Evolutionary conservation across 2,888 invertebrate species (phyloP).

Genomic region (Tenodera sinensis): DNA sequence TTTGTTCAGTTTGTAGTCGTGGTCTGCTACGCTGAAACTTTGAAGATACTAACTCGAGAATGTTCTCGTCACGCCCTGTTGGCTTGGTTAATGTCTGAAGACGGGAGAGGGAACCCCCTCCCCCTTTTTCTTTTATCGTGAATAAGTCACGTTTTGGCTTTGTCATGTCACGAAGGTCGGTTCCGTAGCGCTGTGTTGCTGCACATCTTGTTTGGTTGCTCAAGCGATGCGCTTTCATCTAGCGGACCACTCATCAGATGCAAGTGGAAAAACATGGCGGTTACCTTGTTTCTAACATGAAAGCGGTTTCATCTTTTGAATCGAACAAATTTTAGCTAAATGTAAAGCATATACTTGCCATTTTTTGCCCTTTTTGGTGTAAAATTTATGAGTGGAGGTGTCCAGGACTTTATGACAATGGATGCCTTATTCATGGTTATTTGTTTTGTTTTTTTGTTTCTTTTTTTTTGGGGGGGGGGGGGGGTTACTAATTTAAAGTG

Average conservation of each 20-base stretch:
- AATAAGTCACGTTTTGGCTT: constrained; percentile 10
- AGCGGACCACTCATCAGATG: background rate
- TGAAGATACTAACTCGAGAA: background rate
- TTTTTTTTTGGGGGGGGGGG: too few species aligned
- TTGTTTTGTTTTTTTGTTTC: too few species aligned
- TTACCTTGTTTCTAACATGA: too few species aligned
- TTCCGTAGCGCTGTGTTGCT: background rate
- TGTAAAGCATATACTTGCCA: too few species aligned
- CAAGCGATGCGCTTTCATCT: background rate
- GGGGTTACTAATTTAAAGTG: too few species aligned
- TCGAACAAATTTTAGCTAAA: too few species aligned
- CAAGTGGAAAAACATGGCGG: too few species aligned
- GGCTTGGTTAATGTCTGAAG: constrained; percentile 3
- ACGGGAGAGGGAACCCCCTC: background rate
- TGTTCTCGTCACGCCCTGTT: constrained; percentile 4
- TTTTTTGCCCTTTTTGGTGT: too few species aligned
- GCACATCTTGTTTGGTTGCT: background rate
- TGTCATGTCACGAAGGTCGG: constrained; percentile 10
- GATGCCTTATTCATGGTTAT: too few species aligned
- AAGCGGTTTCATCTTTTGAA: too few species aligned
- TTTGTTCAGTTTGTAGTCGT: background rate
- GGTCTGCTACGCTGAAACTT: background rate
- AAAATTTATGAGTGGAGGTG: too few species aligned
- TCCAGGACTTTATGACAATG: too few species aligned
- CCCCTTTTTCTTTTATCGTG: background rate